phyloP scores from a whole-genome alignment of 1,140 invertebrate genomes.

The Bombus fervidus region DNA sequence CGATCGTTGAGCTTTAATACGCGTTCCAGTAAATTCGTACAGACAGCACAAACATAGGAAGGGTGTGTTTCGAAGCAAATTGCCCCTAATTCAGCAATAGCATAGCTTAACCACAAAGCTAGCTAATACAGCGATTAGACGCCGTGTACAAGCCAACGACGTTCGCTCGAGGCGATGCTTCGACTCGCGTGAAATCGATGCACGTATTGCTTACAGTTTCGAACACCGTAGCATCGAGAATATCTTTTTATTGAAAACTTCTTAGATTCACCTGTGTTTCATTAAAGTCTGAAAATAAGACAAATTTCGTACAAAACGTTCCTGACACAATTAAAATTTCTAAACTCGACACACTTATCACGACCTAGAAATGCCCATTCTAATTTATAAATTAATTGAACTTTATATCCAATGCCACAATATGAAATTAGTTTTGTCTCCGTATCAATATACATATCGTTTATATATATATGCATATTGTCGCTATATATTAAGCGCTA shows the following conservation, averaged over 20 bases:
- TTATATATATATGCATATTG: too few species aligned
- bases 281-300: background rate
- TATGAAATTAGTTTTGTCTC: background rate
- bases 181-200: conserved; percentile 68
- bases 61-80: conserved; percentile 70
- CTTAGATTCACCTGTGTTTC: background rate
- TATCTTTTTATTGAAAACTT: conserved; percentile 5
- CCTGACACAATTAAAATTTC: background rate
- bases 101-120: conserved; percentile 75
- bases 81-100: conserved; percentile 75
- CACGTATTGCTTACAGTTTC: conserved; percentile 60
- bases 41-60: conserved; percentile 48
- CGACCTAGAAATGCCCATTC: too few species aligned
- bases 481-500: background rate
- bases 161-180: conserved; percentile 64
- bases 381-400: background rate
- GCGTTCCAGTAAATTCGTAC: conserved; percentile 39
- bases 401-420: background rate
- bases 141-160: conserved; percentile 70
- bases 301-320: background rate
- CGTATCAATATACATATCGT: background rate
- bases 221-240: conserved; percentile 29
- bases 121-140: conserved; percentile 77
- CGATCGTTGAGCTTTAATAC: conserved; percentile 3
- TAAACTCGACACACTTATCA: background rate